Evolutionary conservation across 2,888 invertebrate species (phyloP).

Genomic region (Arctia plantaginis): DNA sequence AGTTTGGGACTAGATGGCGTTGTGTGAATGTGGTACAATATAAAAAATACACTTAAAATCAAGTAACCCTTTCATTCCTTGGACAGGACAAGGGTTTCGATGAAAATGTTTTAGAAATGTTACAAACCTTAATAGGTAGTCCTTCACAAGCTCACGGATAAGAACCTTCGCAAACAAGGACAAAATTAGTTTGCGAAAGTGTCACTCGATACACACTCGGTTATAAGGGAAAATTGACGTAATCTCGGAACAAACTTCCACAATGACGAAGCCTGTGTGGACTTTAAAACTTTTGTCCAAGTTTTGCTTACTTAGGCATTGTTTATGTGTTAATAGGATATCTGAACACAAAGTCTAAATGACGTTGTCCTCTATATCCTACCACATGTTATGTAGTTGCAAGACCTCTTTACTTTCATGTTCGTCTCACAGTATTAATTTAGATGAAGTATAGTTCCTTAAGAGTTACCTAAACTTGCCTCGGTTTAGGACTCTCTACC

Average conservation of each 20-base stretch:
- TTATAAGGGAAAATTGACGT: neutral
- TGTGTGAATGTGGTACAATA: no score
- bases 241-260: neutral
- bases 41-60: no score
- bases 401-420: neutral
- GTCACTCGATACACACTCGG: slow-evolving; percentile 1
- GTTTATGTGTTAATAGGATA: neutral
- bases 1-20: no score
- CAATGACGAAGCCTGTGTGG: neutral
- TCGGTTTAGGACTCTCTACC: neutral
- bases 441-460: neutral
- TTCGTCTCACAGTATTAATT: neutral
- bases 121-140: neutral
- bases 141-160: neutral
- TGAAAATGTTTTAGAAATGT: neutral
- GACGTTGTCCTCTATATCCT: neutral
- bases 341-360: neutral
- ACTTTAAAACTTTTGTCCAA: slow-evolving; percentile 4
- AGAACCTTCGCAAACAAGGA: neutral
- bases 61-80: neutral
- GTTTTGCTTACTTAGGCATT: neutral
- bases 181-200: slow-evolving; percentile 11
- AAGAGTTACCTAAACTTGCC: neutral
- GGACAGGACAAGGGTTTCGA: neutral
- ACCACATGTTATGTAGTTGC: neutral